A percentile compares a stretch with the other conserved stretches of the same genome.
Evolutionary conservation across 2,797 vertebrate species (phyloP).

Genomic region (Micropoecilia bifurca): DNA sequence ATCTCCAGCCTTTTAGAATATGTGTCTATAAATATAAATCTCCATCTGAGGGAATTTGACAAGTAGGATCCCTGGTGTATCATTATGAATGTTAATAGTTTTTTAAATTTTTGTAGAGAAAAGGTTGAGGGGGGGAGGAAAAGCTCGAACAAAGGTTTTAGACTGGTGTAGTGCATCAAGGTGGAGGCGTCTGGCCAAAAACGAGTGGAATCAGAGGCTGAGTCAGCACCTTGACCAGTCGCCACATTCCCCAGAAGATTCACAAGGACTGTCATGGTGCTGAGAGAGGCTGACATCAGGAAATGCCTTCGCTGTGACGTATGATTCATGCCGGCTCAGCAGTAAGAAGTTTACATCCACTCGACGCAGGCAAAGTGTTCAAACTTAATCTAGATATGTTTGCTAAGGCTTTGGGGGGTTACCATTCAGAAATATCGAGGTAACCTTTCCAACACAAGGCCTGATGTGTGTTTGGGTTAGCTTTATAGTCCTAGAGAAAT

Average conservation of each 20-base stretch:
- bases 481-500: not conserved
- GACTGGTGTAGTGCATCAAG: not conserved
- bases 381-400: not conserved
- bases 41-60: not conserved
- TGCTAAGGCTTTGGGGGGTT: not conserved
- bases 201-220: not conserved
- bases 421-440: not conserved
- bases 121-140: not conserved
- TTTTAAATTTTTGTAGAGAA: not conserved
- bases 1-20: not conserved
- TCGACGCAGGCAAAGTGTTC: not conserved
- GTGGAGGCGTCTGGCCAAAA: not conserved
- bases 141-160: not conserved
- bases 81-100: not conserved
- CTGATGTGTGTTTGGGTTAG: not conserved
- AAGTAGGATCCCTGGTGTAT: not conserved
- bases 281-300: not conserved
- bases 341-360: not conserved
- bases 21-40: slow-evolving; percentile 1
- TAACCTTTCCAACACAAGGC: not conserved
- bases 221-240: not conserved
- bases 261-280: not conserved
- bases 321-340: not conserved
- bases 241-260: not conserved
- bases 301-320: not conserved